These are phyloP conservation scores for Pterophyllum scalare DNA, from an alignment of 2,113 vertebrate species.

Conservation along the genomic window DNA sequence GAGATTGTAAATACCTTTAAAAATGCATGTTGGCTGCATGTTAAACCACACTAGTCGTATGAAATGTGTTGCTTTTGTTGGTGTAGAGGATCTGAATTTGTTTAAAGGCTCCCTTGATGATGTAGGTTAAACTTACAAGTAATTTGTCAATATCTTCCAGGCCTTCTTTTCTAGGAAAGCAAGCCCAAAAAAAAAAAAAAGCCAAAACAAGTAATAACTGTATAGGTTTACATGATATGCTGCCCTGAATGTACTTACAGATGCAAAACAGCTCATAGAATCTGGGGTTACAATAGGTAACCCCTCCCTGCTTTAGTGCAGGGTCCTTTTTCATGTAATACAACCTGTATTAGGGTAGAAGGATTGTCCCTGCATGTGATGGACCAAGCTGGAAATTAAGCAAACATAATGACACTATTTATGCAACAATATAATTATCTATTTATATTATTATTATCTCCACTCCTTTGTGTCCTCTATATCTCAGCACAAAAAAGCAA, in stretches of 20 bases:
- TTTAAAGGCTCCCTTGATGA: background rate
- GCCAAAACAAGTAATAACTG: background rate
- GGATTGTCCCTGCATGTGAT: no score
- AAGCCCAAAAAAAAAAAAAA: no score
- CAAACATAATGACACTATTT: constrained; percentile 12
- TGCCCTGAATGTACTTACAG: background rate
- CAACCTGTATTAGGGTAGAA: background rate
- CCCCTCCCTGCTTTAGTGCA: background rate
- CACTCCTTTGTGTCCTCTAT: constrained; percentile 20
- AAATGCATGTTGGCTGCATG: background rate
- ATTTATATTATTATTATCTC: background rate
- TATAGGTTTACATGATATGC: background rate
- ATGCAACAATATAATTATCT: background rate
- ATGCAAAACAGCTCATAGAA: background rate
- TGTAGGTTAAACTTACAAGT: background rate
- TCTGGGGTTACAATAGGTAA: background rate
- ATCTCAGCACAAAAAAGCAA: constrained; percentile 28
- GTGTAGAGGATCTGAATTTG: background rate
- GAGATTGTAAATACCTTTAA: background rate
- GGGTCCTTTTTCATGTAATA: background rate
- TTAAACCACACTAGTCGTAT: background rate
- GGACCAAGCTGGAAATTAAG: background rate
- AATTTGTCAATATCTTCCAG: background rate
- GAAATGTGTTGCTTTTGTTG: background rate
- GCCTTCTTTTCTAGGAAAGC: background rate